Base-by-base conservation (phyloP, 2,888 invertebrate species). In the Zaprionus lineosus region DNA sequence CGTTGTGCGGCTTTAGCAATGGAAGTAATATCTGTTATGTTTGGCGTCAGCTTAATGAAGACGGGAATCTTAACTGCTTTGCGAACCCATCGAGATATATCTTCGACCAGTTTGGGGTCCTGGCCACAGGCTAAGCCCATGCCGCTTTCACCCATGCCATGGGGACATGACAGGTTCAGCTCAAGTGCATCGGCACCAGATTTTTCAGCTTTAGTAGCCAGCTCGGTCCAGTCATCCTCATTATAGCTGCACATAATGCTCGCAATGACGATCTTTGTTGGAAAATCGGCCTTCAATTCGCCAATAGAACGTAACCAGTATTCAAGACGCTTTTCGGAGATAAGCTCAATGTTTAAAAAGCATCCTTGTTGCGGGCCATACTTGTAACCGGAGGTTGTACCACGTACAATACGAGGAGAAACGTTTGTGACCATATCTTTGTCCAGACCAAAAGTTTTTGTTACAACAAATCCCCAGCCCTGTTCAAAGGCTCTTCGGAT, bases 71-170 rank as follows among this genome's bases (percentile, higher is more conserved):
- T 95, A 5, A 97, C 93, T 0, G 95, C 94, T 19, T 91, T 92
- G 46, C 94, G 92, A 7, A 99, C 97, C 99, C 99, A 99, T 51
- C 92, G 91, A 0, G 98, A 95, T 85, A 99, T 99, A 64, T 95
- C 93, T 72, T 93, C 92, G 1, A 99, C 98, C 58, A 98, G 89
- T 18, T 94, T 93, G 0, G 98, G 95, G 88, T 97, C 96, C 92
- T 98, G 98, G 53, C 99, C 99, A 90, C 99, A 99, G 36, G 99
- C 99, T 44, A 99, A 91, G 0, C 99, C 99, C 99, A 99, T 99
- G 29, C 98, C 98, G 7, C 95, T 94, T 89, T 98, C 98, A 1
- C 98, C 98, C 98, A 99, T 99, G 3, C 99, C 99, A 90, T 99
- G 99, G 0, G 99, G 99, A 89, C 99, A 99, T 0, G 98, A 98